Conservation (phyloP, 2,797 vertebrate genomes). For the Falco peregrinus region DNA sequence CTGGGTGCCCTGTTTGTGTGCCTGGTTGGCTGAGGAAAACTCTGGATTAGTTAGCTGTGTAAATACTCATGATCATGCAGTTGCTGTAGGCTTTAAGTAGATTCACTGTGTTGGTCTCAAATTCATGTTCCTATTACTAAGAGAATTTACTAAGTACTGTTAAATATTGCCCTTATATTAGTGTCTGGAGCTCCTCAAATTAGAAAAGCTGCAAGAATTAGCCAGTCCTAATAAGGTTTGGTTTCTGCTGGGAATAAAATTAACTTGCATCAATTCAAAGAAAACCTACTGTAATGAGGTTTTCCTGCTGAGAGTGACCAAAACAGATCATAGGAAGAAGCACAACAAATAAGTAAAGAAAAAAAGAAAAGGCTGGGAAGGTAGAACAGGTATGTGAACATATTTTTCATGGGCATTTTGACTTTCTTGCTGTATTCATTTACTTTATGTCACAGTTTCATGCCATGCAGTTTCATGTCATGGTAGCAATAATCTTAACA, state of each 20-base stretch:
- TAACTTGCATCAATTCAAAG: background rate
- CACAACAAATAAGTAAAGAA: background rate
- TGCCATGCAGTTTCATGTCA: background rate
- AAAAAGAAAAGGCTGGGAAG: background rate
- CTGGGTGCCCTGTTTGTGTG: background rate
- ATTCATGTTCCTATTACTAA: background rate
- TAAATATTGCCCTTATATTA: background rate
- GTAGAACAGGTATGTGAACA: background rate
- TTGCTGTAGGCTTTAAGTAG: background rate
- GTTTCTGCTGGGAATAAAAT: background rate
- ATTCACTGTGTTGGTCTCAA: background rate
- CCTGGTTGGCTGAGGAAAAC: background rate
- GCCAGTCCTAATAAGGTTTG: background rate
- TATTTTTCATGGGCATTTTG: background rate
- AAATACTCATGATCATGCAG: background rate
- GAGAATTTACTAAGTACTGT: background rate
- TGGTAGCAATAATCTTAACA: background rate
- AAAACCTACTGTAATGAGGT: background rate
- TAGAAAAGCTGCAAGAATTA: background rate
- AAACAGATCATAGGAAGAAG: background rate
- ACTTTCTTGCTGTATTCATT: background rate
- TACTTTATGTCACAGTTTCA: background rate
- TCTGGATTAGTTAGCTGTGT: background rate
- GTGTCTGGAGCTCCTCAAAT: background rate
- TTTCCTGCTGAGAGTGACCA: background rate